A percentile compares a stretch with the other conserved stretches of the same genome.
phyloP scores from a whole-genome alignment of 2,113 vertebrate genomes.

The Syngnathus typhle region DNA sequence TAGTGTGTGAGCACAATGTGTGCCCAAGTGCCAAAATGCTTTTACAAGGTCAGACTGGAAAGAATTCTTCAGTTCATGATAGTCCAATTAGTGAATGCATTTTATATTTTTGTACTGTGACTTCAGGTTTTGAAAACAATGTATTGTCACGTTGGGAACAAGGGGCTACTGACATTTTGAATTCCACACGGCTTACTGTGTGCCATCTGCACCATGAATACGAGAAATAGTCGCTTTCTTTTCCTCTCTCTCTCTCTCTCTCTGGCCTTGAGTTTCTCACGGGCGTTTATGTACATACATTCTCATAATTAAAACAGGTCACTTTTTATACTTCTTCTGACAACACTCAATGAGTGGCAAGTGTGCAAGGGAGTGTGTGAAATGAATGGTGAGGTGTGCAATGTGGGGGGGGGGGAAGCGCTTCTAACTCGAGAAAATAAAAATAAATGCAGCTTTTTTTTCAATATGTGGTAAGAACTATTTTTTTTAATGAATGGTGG shows the following conservation, averaged over 20 bases:
- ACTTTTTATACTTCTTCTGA: conserved; percentile 49
- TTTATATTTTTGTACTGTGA: conserved; percentile 77
- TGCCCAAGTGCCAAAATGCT: conserved; percentile 73
- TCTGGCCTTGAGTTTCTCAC: conserved; percentile 41
- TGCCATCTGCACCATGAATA: conserved; percentile 41
- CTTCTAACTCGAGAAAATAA: background rate
- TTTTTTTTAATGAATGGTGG: background rate
- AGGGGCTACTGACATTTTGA: conserved; percentile 76
- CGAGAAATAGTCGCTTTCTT: conserved; percentile 7
- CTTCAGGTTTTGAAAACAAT: conserved; percentile 71
- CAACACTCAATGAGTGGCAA: conserved; percentile 51
- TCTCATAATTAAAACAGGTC: conserved; percentile 9
- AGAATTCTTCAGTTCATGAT: conserved; percentile 55
- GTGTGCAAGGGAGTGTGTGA: conserved; percentile 21
- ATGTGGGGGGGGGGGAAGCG: background rate
- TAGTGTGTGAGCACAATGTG: conserved; percentile 46
- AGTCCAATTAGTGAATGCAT: conserved; percentile 61
- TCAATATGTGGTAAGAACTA: background rate
- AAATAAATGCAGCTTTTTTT: conserved; percentile 7
- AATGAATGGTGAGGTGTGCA: conserved; percentile 16
- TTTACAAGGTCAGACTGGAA: conserved; percentile 34
- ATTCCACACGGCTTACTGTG: conserved; percentile 62
- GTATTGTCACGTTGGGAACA: conserved; percentile 70
- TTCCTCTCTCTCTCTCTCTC: background rate
- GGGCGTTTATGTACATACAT: conserved; percentile 38